Conservation (phyloP, 2,888 invertebrate species). For the Eilema depressum region DNA sequence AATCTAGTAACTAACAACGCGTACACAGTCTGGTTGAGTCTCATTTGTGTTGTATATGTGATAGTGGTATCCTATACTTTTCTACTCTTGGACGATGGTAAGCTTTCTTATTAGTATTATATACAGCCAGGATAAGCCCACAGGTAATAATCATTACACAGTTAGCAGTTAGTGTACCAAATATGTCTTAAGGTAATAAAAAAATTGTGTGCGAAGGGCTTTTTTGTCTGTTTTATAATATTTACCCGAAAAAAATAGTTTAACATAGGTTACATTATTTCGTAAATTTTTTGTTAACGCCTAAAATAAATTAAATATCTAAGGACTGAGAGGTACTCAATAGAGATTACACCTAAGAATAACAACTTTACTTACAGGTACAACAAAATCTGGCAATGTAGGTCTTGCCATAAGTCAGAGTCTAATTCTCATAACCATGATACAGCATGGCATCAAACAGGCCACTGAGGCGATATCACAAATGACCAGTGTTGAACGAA, state of each 20-base stretch:
- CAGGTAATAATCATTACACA: too few species aligned
- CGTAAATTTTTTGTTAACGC: too few species aligned
- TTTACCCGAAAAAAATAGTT: too few species aligned
- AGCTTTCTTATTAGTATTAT: conserved; percentile 30
- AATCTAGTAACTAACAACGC: conserved; percentile 87
- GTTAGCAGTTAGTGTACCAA: too few species aligned
- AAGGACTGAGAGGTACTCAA: not conserved
- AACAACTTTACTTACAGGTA: conserved; percentile 62
- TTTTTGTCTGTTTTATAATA: too few species aligned
- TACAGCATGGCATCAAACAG: conserved; percentile 94
- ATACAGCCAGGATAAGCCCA: not conserved
- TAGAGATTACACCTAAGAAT: not conserved
- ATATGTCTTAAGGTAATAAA: too few species aligned
- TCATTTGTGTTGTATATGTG: conserved; percentile 88
- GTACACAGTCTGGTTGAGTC: conserved; percentile 89
- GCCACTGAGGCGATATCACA: conserved; percentile 91
- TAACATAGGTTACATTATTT: too few species aligned
- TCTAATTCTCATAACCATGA: conserved; percentile 91
- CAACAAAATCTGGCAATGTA: conserved; percentile 88
- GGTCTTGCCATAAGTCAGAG: conserved; percentile 91
- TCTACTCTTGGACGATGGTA: conserved; percentile 87
- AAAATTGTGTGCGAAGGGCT: too few species aligned
- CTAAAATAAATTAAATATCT: not conserved
- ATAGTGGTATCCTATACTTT: conserved; percentile 89
- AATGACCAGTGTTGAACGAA: conserved; percentile 93